A percentile compares a stretch with the other conserved stretches of the same genome.
These are phyloP conservation scores for Drosophila paulistorum DNA, from an alignment of 1,140 invertebrate genomes.

Conservation along the genomic window DNA sequence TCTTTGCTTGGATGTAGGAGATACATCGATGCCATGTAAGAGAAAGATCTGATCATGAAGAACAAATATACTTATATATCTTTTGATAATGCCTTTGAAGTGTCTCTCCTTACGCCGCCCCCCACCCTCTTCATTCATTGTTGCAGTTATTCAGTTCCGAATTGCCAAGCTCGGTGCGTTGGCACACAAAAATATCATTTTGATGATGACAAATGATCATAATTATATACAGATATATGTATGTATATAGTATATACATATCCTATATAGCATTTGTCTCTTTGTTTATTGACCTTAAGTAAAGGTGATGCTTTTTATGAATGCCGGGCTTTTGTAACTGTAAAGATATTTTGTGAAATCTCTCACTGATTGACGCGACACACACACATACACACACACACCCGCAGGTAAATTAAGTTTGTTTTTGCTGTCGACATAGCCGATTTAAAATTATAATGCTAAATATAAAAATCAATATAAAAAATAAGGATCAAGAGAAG, in stretches of 20 bases:
- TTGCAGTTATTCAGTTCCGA: slow-evolving; percentile 22
- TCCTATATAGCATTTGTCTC: background rate
- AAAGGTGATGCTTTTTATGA: background rate
- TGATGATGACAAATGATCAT: slow-evolving; percentile 10
- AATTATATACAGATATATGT: slow-evolving; percentile 28
- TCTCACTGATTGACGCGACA: background rate
- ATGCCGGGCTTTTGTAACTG: slow-evolving; percentile 16
- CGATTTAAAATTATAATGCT: slow-evolving; percentile 17
- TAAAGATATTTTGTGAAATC: slow-evolving; percentile 14
- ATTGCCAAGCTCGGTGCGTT: slow-evolving; percentile 49
- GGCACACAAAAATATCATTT: slow-evolving; percentile 41
- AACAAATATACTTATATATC: no score
- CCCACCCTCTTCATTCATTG: background rate
- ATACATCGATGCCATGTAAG: no score
- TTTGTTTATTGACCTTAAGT: slow-evolving; percentile 15
- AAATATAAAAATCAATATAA: slow-evolving; percentile 14
- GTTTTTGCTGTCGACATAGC: slow-evolving; percentile 9
- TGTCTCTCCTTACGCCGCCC: no score
- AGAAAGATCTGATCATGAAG: no score
- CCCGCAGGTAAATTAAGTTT: background rate
- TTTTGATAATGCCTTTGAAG: no score
- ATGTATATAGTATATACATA: slow-evolving; percentile 22
- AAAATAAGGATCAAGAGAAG: background rate
- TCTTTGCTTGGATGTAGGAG: background rate
- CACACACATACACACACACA: background rate